Evolutionary conservation across 2,888 invertebrate species (phyloP).

Genomic region (Phragmatobia fuliginosa): DNA sequence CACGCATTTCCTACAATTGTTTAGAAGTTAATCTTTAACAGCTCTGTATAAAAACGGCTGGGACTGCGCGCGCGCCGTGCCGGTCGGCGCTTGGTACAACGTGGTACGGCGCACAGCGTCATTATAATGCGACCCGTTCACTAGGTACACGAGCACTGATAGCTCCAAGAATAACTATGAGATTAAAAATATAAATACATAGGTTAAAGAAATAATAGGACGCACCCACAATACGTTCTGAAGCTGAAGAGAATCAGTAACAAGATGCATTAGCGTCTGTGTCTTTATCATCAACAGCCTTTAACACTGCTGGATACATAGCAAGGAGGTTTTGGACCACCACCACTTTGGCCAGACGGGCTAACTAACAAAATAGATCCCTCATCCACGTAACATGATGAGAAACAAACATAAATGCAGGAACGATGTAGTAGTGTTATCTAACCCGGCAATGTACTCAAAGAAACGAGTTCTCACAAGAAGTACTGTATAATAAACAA

Average conservation of each 20-base stretch:
- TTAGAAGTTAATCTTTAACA: constrained; percentile 57
- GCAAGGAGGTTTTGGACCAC: too few species aligned
- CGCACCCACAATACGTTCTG: neutral
- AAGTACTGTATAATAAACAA: constrained; percentile 32
- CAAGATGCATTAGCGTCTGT: too few species aligned
- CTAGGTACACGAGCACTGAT: constrained; percentile 29
- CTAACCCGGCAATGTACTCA: constrained; percentile 36
- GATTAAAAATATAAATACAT: constrained; percentile 11
- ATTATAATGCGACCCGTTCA: constrained; percentile 46
- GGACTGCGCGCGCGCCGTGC: constrained; percentile 57
- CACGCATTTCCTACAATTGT: constrained; percentile 60
- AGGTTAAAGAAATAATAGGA: constrained; percentile 16
- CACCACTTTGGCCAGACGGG: too few species aligned
- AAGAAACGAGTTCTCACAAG: constrained; percentile 55
- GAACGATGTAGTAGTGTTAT: constrained; percentile 30
- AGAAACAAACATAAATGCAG: constrained; percentile 7
- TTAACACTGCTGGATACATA: too few species aligned
- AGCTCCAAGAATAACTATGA: constrained; percentile 10
- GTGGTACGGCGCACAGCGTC: constrained; percentile 58
- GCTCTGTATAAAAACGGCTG: constrained; percentile 65
- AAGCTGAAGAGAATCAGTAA: neutral
- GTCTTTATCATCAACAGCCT: too few species aligned
- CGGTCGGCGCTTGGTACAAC: constrained; percentile 75
- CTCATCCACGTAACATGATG: constrained; percentile 23
- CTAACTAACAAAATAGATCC: constrained; percentile 20